Conservation (phyloP, 2,888 invertebrate species). For the Conomelus anceps region DNA sequence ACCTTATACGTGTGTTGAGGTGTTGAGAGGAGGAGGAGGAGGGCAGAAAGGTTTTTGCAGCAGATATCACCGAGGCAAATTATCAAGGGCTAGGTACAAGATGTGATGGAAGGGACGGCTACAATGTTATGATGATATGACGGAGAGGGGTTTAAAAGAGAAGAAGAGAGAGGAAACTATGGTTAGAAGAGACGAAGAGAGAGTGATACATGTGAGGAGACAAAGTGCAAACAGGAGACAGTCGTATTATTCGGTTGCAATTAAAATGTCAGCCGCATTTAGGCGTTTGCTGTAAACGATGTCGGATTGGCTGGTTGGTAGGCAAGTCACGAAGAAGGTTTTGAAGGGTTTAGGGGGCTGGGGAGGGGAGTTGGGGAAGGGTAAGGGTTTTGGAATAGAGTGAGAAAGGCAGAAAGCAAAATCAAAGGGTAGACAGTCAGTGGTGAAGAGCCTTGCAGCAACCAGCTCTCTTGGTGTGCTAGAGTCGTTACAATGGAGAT, state of each 20-base stretch:
- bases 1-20: not conserved
- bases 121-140: not conserved
- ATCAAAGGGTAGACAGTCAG: not conserved
- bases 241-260: constrained; percentile 1
- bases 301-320: not conserved
- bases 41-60: not conserved
- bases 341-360: not conserved
- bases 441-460: not conserved
- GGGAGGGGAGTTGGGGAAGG: not conserved
- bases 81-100: not conserved
- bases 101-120: not conserved
- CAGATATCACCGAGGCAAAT: not conserved
- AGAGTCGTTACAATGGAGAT: not conserved
- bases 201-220: too few relatives aligned
- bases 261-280: constrained; percentile 8
- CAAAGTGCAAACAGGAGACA: too few relatives aligned
- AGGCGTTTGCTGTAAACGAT: not conserved
- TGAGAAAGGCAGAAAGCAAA: not conserved
- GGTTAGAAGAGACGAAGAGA: too few relatives aligned
- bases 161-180: too few relatives aligned
- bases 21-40: too few relatives aligned
- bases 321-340: not conserved
- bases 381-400: not conserved
- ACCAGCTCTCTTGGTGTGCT: too few relatives aligned
- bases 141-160: too few relatives aligned